These are phyloP conservation scores for Danaus chrysippus DNA, from an alignment of 2,888 invertebrate genomes.

Conservation along the genomic window DNA sequence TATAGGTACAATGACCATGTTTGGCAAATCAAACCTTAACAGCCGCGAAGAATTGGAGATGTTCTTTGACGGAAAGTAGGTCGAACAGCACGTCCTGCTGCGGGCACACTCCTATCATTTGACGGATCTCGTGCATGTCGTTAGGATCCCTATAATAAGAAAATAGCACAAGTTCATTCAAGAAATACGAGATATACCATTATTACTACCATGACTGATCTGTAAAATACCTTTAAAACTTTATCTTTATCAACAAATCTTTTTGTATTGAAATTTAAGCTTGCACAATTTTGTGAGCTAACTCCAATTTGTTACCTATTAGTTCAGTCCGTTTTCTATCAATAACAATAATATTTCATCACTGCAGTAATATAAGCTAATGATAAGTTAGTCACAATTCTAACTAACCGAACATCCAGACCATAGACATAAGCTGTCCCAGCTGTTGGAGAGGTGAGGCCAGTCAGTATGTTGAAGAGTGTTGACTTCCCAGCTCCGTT, in stretches of 20 bases:
- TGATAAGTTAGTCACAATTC: too few species aligned
- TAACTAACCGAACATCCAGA: constrained; percentile 82
- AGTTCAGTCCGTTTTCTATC: too few species aligned
- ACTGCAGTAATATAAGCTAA: too few species aligned
- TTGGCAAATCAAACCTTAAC: constrained; percentile 79
- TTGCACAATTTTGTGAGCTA: too few species aligned
- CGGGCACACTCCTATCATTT: constrained; percentile 92
- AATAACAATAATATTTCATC: too few species aligned
- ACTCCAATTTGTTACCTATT: too few species aligned
- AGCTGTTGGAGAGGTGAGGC: constrained; percentile 85
- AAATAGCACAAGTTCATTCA: too few species aligned
- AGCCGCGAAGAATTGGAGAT: constrained; percentile 89
- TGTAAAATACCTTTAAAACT: background rate
- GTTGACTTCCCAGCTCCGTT: constrained; percentile 94
- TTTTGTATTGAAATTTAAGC: background rate
- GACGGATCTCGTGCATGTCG: constrained; percentile 87
- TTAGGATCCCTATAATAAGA: constrained; percentile 79
- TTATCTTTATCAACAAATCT: background rate
- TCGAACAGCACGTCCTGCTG: constrained; percentile 92
- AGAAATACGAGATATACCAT: too few species aligned
- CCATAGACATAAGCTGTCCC: constrained; percentile 88
- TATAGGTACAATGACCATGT: too few species aligned
- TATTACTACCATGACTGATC: too few species aligned
- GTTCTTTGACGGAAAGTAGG: constrained; percentile 87
- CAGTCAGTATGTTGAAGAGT: constrained; percentile 90